Conservation (phyloP, 1,140 invertebrate species). For the Mya arenaria region DNA sequence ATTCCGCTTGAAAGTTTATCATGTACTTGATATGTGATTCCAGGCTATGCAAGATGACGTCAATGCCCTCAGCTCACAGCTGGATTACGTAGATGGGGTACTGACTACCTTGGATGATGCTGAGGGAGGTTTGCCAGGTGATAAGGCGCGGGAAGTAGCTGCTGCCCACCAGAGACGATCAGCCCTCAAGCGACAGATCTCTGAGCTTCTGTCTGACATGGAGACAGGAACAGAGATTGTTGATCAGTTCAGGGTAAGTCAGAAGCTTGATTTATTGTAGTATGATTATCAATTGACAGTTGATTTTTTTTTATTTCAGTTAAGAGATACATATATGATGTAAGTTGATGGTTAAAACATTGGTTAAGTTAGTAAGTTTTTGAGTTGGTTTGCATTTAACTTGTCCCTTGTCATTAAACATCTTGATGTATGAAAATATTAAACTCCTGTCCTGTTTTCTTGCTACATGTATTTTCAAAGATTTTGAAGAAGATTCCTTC, state of each 20-base stretch:
- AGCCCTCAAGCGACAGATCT: slow-evolving; percentile 88
- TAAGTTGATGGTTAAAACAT: no score
- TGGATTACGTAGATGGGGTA: slow-evolving; percentile 87
- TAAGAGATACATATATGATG: no score
- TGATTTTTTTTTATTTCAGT: no score
- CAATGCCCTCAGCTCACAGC: slow-evolving; percentile 85
- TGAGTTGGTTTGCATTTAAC: no score
- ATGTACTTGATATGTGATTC: no score
- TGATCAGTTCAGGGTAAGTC: slow-evolving; percentile 87
- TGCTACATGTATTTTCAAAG: no score
- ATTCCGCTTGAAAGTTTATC: no score
- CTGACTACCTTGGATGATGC: slow-evolving; percentile 89
- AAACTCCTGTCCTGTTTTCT: no score
- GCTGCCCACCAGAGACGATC: slow-evolving; percentile 88
- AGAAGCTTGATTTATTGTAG: slow-evolving; percentile 58
- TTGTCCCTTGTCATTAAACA: no score
- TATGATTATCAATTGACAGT: background rate
- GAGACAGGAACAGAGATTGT: slow-evolving; percentile 90
- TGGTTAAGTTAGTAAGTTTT: no score
- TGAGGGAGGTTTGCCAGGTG: slow-evolving; percentile 85
- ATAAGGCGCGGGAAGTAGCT: slow-evolving; percentile 89
- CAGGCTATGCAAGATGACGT: slow-evolving; percentile 83
- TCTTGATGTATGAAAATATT: no score
- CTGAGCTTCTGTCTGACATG: slow-evolving; percentile 90
- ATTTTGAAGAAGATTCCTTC: no score